phyloP scores from a whole-genome alignment of 2,797 vertebrate genomes.

The Fundulus diaphanus region DNA sequence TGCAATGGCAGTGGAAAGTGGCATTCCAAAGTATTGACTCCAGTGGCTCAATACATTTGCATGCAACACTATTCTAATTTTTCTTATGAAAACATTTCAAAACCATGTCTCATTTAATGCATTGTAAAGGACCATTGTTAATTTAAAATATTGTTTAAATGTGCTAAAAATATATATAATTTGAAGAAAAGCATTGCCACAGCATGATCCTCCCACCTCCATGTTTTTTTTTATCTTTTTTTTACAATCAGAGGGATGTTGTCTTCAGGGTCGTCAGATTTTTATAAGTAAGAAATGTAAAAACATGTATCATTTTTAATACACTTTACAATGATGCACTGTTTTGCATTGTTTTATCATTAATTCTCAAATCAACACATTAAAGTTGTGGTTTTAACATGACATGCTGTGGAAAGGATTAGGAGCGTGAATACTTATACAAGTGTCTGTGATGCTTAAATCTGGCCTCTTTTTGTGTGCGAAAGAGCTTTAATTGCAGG shows the following conservation, averaged over 20 bases:
- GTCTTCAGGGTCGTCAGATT: not conserved
- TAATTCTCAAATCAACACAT: not conserved
- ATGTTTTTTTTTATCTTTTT: no score
- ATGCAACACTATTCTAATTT: not conserved
- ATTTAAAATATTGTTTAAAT: no score
- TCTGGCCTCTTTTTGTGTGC: not conserved
- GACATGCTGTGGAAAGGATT: not conserved
- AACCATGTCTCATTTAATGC: not conserved
- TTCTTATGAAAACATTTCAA: not conserved
- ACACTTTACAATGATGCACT: not conserved
- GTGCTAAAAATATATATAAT: no score
- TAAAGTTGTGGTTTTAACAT: not conserved
- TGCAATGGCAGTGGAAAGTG: not conserved
- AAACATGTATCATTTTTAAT: not conserved
- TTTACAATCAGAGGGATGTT: not conserved
- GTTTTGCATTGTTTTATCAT: not conserved
- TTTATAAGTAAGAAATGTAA: not conserved
- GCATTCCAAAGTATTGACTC: not conserved
- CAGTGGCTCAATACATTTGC: no score
- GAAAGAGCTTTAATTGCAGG: not conserved
- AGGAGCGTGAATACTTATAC: not conserved
- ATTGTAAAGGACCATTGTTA: no score
- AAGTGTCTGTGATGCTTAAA: not conserved
- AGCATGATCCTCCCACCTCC: not conserved
- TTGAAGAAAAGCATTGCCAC: not conserved